phyloP scores from a whole-genome alignment of 2,888 invertebrate genomes.

The Apomyelois bistriatella region DNA sequence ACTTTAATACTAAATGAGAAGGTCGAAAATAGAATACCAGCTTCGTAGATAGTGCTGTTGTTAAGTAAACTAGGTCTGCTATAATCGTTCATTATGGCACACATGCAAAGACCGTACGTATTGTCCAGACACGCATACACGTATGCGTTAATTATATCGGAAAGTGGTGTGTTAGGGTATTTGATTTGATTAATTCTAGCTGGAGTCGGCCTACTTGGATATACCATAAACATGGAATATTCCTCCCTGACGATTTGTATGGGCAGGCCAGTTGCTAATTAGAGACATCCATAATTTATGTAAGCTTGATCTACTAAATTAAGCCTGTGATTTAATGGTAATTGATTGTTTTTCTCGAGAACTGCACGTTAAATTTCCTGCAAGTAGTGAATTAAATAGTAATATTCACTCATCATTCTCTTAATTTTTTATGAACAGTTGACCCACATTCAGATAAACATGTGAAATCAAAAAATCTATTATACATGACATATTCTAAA shows the following conservation, averaged over 20 bases:
- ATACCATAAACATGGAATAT: slow-evolving; percentile 71
- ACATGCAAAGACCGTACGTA: slow-evolving; percentile 63
- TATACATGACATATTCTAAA: too few relatives aligned
- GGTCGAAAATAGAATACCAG: slow-evolving; percentile 39
- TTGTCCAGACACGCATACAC: slow-evolving; percentile 69
- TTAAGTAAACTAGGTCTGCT: slow-evolving; percentile 66
- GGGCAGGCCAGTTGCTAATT: slow-evolving; percentile 48
- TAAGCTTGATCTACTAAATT: slow-evolving; percentile 17
- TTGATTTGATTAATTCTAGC: slow-evolving; percentile 80
- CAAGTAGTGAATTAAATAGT: neutral
- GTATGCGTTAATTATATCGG: slow-evolving; percentile 78
- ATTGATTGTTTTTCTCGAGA: slow-evolving; percentile 4
- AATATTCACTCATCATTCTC: neutral
- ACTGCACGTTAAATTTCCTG: neutral
- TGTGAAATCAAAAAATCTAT: too few relatives aligned
- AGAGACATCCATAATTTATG: slow-evolving; percentile 34
- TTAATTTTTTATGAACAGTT: too few relatives aligned
- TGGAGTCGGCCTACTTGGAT: slow-evolving; percentile 69
- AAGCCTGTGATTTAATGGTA: slow-evolving; percentile 2
- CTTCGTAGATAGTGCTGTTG: slow-evolving; percentile 46
- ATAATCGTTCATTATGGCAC: slow-evolving; percentile 80
- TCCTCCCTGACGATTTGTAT: slow-evolving; percentile 51
- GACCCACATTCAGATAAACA: too few relatives aligned
- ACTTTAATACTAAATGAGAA: slow-evolving; percentile 58
- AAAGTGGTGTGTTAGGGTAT: slow-evolving; percentile 78